Evolutionary conservation across 1,140 invertebrate species (phyloP).

Genomic region (Camponotus vicinus): DNA sequence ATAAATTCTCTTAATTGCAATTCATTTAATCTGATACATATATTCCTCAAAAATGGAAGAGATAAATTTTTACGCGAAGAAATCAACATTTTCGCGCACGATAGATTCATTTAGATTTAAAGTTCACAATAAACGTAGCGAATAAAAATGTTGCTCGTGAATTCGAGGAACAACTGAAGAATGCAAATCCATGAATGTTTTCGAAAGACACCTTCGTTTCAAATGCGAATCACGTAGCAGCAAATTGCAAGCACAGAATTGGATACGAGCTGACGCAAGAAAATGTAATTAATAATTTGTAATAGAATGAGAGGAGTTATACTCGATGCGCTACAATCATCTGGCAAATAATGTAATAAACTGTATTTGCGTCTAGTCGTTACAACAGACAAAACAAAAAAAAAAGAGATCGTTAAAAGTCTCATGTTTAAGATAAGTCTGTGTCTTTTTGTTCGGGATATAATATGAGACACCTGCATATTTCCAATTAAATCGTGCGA

Average conservation of each 20-base stretch:
- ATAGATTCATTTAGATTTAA: not conserved
- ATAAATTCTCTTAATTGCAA: not conserved
- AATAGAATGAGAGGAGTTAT: not conserved
- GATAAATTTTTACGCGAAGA: not conserved
- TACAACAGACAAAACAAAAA: not conserved
- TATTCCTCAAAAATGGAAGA: not conserved
- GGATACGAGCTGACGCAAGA: not conserved
- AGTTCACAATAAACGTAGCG: not conserved
- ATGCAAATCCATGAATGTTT: slow-evolving; percentile 17
- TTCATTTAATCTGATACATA: not conserved
- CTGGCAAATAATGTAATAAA: slow-evolving; percentile 18
- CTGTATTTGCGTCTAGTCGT: slow-evolving; percentile 11
- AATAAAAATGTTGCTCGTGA: not conserved
- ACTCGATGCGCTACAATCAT: not conserved
- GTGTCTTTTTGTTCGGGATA: not conserved
- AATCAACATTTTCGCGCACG: not conserved
- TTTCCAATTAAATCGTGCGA: not conserved
- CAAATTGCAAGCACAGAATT: not conserved
- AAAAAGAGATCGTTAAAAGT: slow-evolving; percentile 3
- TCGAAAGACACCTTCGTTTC: not conserved
- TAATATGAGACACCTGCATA: not conserved
- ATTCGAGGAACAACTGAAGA: not conserved
- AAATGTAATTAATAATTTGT: slow-evolving; percentile 30
- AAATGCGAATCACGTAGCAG: not conserved
- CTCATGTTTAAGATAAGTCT: not conserved